These are phyloP conservation scores for Elgonia sp. DNA, from an alignment of 2,888 invertebrate genomes.

Conservation along the genomic window DNA sequence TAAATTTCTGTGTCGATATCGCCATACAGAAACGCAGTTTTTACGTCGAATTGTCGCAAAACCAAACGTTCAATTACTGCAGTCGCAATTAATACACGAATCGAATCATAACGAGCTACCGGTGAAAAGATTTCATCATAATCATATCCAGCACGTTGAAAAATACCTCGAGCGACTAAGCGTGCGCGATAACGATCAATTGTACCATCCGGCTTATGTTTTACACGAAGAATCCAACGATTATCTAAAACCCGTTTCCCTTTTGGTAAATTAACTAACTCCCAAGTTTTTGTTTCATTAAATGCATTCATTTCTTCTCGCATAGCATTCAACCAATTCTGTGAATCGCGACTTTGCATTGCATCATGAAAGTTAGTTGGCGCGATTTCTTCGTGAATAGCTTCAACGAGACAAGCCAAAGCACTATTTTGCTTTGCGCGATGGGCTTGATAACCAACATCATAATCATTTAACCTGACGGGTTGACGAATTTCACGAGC, in stretches of 20 bases:
- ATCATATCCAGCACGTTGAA: conserved; percentile 32
- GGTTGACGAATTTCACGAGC: conserved; percentile 6
- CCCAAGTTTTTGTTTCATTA: conserved; percentile 12
- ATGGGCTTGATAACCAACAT: background rate
- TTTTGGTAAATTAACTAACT: conserved; percentile 10
- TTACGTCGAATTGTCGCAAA: conserved; percentile 26
- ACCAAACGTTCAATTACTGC: conserved; percentile 27
- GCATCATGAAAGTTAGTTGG: conserved; percentile 28
- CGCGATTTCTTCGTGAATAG: conserved; percentile 22
- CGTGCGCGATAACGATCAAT: conserved; percentile 16
- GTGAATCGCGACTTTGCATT: conserved; percentile 57
- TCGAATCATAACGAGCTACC: conserved; percentile 34
- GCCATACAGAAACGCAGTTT: conserved; percentile 27
- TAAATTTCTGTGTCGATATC: conserved; percentile 10
- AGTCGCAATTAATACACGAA: conserved; percentile 23
- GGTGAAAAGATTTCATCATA: conserved; percentile 32
- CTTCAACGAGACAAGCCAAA: conserved; percentile 21
- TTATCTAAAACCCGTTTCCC: conserved; percentile 8
- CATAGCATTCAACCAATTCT: conserved; percentile 74
- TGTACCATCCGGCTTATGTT: conserved; percentile 5
- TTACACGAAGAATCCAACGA: conserved; percentile 13
- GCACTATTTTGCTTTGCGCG: conserved; percentile 30
- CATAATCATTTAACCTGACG: conserved; percentile 15
- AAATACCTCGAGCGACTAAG: conserved; percentile 35
- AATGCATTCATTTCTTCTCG: conserved; percentile 70